Base-by-base conservation (phyloP, 1,140 invertebrate genomes). In the Drosophila bifasciata region DNA sequence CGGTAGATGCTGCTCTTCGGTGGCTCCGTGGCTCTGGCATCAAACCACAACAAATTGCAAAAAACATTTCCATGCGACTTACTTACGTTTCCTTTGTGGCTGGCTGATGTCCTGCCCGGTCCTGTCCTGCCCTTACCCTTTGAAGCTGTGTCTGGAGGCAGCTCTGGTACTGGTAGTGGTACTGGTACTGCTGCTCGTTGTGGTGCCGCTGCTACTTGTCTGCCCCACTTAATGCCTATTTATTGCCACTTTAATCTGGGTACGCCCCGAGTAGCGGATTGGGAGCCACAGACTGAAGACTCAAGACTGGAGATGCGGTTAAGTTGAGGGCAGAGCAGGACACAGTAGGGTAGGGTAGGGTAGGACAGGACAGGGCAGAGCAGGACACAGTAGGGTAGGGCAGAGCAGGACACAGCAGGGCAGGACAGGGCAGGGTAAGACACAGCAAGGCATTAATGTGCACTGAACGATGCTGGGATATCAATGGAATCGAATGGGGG, bases 191-290 rank as follows among this genome's bases (percentile, higher is more conserved):
- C 17, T 21, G 8, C 45, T 19, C 51, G 59, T 58, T 17, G 56
- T 76, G 64, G 48, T 36, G 32, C 3, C 32, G 32, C 32, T 25
- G 51, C 40, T 68, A 62, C 58, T 73, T 64, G 69, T 58, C 72
- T 75, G 69, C 50, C 77, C 81, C 73, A 86, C 81, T 86, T 85
- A 86, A 86, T 86, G 77, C 81, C 81, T 86, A 85, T 85, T 86
- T 81, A 85, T 77, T 85, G 81, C 77, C 81, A 69, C 63, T 81
- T 86, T 86, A 86, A 85, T 86, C 81, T 60, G 45, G 16, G 23
- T 28, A 46, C 58, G 55, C 13, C 46, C 5, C 17, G n/a, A 11
- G 25, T n/a, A 50, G 44, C 6, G 36, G 39, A 36, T 13, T 13
- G 2, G 11, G 32, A 36, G 5, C 21, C 11, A 39, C 36, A 19